Evolutionary conservation across 2,113 vertebrate species (phyloP).

Genomic region (Crotalus horridus): DNA sequence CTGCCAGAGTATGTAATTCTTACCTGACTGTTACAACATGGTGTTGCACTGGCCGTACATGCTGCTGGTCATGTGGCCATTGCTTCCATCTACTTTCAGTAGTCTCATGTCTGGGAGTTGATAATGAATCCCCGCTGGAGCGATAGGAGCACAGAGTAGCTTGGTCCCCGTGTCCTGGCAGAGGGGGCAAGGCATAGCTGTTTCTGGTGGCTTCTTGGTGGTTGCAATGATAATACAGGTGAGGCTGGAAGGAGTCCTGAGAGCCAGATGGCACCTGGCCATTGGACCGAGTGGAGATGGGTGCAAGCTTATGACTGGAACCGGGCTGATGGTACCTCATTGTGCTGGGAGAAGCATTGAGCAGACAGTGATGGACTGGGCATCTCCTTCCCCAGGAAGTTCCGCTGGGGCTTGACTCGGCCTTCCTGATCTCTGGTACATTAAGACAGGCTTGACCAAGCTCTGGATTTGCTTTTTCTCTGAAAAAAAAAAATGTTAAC

Average conservation of each 20-base stretch:
- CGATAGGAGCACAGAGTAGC: conserved; percentile 67
- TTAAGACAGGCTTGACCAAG: conserved; percentile 60
- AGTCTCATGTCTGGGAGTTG: conserved; percentile 63
- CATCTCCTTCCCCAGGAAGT: conserved; percentile 65
- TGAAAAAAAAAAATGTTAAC: conserved; percentile 16
- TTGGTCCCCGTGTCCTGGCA: conserved; percentile 65
- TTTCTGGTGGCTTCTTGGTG: conserved; percentile 62
- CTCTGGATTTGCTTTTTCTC: conserved; percentile 56
- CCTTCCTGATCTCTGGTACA: conserved; percentile 49
- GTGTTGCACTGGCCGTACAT: conserved; percentile 74
- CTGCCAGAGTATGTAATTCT: accelerated
- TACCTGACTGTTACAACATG: conserved; percentile 89
- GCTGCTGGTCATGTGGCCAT: conserved; percentile 72
- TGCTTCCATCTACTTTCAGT: conserved; percentile 76
- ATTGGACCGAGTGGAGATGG: conserved; percentile 62
- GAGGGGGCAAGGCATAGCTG: conserved; percentile 51
- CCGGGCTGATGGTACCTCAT: conserved; percentile 47
- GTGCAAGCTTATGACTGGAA: conserved; percentile 51
- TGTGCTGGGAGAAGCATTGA: conserved; percentile 59
- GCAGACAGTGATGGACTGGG: conserved; percentile 70
- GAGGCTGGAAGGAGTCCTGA: conserved; percentile 56
- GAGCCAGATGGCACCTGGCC: conserved; percentile 61
- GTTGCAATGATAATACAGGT: conserved; percentile 49
- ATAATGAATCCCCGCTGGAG: conserved; percentile 65
- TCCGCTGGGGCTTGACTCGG: conserved; percentile 62